Evolutionary conservation across 1,140 invertebrate species (phyloP), one percentile per base, ranked within the genome.

Genomic region (Palaemon carinicauda): DNA sequence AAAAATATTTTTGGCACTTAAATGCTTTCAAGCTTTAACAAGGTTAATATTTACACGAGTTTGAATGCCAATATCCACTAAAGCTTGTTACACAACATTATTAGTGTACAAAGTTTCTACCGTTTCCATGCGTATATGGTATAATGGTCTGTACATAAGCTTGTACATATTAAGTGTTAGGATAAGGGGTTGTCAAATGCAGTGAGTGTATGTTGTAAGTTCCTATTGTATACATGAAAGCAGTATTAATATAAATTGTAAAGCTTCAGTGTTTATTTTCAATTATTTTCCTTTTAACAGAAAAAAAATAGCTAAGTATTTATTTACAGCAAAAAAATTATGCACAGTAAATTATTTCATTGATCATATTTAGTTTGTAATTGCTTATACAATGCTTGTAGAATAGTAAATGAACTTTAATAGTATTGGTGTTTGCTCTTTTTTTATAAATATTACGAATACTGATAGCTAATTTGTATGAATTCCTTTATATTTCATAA

Each of bases 171-270:
- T 71, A 50, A 52, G 52, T 71, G 41, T 71, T 81, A 81, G 80
- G 56, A 50, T 81, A 69, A 81, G 52, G 41, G 80, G 80, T 81
- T 56, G 71, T 52, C 24, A 73, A 73, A 29, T 73, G 15, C 77
- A 65, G 54, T 86, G 83, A 75, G 80, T 86, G 83, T 86, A 79
- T 80, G 83, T 86, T 86, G 60, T 65, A 80, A 86, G 83, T 86
- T 86, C 83, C 83, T 86, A 86, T 80, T 65, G 83, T 65, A 86
- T 75, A 85, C 83, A 86, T 86, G 83, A 51, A 86, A 80, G 77
- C 83, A 86, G 83, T 86, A 86, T 86, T 86, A 86, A 54, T 73
- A 86, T 86, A 86, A 86, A 86, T 56, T 52, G 27, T 86, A 51
- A 53, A 86, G 78, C 74, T 75, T 86, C 78, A 24, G 31, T 21